Conservation (phyloP, 2,888 invertebrate genomes). For the Perizoma flavofasciatum region DNA sequence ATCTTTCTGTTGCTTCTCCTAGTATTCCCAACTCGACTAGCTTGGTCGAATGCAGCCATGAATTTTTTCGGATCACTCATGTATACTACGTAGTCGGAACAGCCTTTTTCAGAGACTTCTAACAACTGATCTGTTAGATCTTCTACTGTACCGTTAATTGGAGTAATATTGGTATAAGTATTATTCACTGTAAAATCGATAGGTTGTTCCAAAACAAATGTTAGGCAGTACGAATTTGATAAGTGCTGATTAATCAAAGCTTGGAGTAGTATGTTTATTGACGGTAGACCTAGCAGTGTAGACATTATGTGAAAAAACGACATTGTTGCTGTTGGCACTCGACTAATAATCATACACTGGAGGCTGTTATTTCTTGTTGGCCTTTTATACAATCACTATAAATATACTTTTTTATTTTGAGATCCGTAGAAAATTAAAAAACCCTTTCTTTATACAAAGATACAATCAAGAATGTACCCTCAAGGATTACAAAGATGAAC, state of each 20-base stretch:
- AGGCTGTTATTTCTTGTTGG: conserved; percentile 6
- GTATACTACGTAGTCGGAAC: conserved; percentile 74
- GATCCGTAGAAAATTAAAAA: conserved; percentile 1
- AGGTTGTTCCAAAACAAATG: conserved; percentile 58
- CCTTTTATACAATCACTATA: neutral
- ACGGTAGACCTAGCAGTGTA: conserved; percentile 27
- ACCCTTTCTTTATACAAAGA: no score
- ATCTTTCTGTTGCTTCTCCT: conserved; percentile 76
- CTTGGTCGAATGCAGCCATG: conserved; percentile 66
- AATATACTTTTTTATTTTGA: neutral
- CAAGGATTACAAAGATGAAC: no score
- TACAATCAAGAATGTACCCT: no score
- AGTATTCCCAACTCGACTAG: conserved; percentile 60
- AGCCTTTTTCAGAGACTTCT: conserved; percentile 69
- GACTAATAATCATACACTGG: conserved; percentile 1
- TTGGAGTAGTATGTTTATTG: conserved; percentile 64
- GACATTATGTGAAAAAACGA: conserved; percentile 24
- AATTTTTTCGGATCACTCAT: conserved; percentile 63
- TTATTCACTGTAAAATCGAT: conserved; percentile 45
- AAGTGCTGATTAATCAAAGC: conserved; percentile 60
- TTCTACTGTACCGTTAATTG: conserved; percentile 41
- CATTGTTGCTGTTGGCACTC: conserved; percentile 21
- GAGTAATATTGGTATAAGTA: conserved; percentile 51
- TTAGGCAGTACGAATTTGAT: conserved; percentile 61
- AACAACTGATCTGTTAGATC: conserved; percentile 52